Evolutionary conservation across 1,140 invertebrate species (phyloP), one percentile per base, ranked within the genome.

Genomic region (Drosophila micromelanica): DNA sequence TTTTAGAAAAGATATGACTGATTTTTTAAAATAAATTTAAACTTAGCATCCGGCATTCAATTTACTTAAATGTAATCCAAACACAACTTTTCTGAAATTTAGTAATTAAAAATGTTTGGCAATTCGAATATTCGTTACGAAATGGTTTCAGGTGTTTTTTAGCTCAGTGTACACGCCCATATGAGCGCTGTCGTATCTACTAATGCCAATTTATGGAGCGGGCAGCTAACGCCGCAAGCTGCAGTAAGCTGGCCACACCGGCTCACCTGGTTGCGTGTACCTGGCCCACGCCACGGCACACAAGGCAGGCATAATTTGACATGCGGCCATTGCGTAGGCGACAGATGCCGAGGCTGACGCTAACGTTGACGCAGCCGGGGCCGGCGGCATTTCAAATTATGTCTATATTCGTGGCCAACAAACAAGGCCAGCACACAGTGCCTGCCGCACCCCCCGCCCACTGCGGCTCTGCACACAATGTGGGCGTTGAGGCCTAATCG

Each of bases 181-280:
- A 40, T 9, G 35, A 38, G 17, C 9, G 40, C 37, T 23, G 11
- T 20, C 27, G 42, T 20, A 27, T 54, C 61, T 46, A 81, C 82
- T 86, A 86, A 86, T 87, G 78, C 84, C 82, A 86, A 86, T 87
- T 86, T 86, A 87, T 86, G 75, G 42, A 64, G 61, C 60, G 62
- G 45, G 52, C 61, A 40, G 40, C 63, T 57, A 57, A 65, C 15
- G 51, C 69, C 51, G 61, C 59, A 63, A 49, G 69, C 69, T 72
- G 62, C 62, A 65, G 52, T 67, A 73, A 73, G 63, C 70, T 30
- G 70, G 46, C 55, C 56, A 51, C 71, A 63, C 27, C 23, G 20
- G 27, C 51, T 13, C 23, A 40, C 62, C 42, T 52, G 40, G n/a
- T n/a, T 9, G 32, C 9, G 13, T 12, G n/a, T n/a, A 52, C 30